Conservation (phyloP, 2,797 vertebrate species). For the Pristis pectinata region DNA sequence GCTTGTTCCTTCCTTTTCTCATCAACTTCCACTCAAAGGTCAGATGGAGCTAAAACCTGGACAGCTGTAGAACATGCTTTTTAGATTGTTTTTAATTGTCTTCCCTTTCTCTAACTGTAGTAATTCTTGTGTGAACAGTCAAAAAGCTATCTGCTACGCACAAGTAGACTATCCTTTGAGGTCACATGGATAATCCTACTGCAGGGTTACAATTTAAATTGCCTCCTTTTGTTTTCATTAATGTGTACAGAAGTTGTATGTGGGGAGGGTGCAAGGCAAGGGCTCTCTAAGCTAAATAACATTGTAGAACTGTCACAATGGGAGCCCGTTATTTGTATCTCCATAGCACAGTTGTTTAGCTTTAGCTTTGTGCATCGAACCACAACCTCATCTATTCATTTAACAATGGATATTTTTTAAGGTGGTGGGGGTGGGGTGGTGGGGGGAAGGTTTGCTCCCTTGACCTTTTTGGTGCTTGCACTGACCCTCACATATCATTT, state of each 20-base stretch:
- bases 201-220: conserved; percentile 63
- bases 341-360: conserved; percentile 54
- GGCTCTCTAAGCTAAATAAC: conserved; percentile 56
- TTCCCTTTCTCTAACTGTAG: conserved; percentile 67
- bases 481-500: conserved; percentile 54
- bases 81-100: conserved; percentile 79
- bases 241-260: conserved; percentile 51
- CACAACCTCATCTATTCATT: conserved; percentile 53
- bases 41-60: conserved; percentile 57
- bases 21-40: conserved; percentile 49
- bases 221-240: conserved; percentile 63
- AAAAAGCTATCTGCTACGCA: conserved; percentile 65
- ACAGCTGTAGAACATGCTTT: conserved; percentile 70
- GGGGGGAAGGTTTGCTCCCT: conserved; percentile 57
- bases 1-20: conserved; percentile 40
- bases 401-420: conserved; percentile 50
- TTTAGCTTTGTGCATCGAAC: conserved; percentile 57
- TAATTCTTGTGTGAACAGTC: conserved; percentile 74
- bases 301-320: conserved; percentile 56
- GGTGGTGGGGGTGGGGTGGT: too few species aligned
- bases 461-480: conserved; percentile 61
- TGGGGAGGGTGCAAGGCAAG: conserved; percentile 49
- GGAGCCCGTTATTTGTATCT: conserved; percentile 55
- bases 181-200: conserved; percentile 68
- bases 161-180: conserved; percentile 60